These are phyloP conservation scores for Agriotes lineatus DNA, from an alignment of 2,888 invertebrate species.

Conservation along the genomic window DNA sequence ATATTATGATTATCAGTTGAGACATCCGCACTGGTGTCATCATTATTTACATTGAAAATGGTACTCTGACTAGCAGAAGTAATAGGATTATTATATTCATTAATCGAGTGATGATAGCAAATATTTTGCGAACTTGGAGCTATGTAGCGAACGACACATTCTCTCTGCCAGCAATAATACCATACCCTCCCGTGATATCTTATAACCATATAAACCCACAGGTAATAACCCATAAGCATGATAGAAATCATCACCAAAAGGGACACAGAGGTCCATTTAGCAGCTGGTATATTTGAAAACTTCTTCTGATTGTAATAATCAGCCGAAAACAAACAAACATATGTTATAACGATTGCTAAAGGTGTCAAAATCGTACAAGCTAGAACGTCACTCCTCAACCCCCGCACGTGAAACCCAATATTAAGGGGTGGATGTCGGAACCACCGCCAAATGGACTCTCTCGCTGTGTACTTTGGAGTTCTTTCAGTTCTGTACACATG, in stretches of 20 bases:
- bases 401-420: slow-evolving; percentile 58
- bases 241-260: slow-evolving; percentile 67
- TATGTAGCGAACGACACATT: slow-evolving; percentile 66
- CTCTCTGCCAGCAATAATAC: slow-evolving; percentile 71
- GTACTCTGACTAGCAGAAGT: not conserved
- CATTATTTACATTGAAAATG: not conserved
- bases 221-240: slow-evolving; percentile 68
- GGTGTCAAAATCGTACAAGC: slow-evolving; percentile 72
- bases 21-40: not conserved
- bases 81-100: slow-evolving; percentile 15
- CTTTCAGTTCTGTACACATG: slow-evolving; percentile 75
- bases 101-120: slow-evolving; percentile 23
- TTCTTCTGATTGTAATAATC: slow-evolving; percentile 68
- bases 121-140: slow-evolving; percentile 52
- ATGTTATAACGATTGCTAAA: slow-evolving; percentile 68
- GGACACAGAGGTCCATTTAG: slow-evolving; percentile 67
- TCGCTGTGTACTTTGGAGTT: slow-evolving; percentile 72
- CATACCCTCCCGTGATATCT: slow-evolving; percentile 68
- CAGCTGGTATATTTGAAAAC: slow-evolving; percentile 66
- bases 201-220: slow-evolving; percentile 68
- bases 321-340: slow-evolving; percentile 67
- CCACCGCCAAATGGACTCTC: slow-evolving; percentile 73
- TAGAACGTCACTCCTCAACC: slow-evolving; percentile 68
- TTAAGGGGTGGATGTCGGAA: slow-evolving; percentile 61
- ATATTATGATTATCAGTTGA: not conserved